Conservation (phyloP, 2,797 vertebrate genomes). For the Falco peregrinus region DNA sequence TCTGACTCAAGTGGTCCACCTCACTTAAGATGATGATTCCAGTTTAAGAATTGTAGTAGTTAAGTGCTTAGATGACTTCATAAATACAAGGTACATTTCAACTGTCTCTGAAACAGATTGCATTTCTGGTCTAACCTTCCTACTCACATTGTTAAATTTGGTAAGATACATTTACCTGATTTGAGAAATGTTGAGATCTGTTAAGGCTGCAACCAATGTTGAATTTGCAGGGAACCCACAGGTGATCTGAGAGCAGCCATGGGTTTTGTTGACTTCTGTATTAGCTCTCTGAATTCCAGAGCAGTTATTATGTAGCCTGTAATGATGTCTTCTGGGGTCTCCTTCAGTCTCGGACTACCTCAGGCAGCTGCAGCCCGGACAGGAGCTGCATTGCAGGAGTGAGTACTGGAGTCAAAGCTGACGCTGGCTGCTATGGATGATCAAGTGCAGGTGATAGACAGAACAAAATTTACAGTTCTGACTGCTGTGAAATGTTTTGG, state of each 20-base stretch:
- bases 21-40: neutral
- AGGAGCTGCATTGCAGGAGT: neutral
- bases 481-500: neutral
- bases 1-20: neutral
- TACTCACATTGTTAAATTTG: neutral
- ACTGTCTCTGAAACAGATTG: neutral
- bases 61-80: neutral
- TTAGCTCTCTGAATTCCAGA: neutral
- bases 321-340: neutral
- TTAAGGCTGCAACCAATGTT: neutral
- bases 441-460: neutral
- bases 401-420: neutral
- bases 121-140: neutral
- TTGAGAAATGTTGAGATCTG: neutral
- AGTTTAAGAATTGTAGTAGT: neutral
- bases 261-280: neutral
- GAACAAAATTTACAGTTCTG: neutral
- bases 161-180: neutral
- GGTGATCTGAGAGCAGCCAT: neutral
- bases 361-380: neutral
- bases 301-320: neutral
- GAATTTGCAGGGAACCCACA: neutral
- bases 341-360: neutral
- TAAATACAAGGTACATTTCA: neutral
- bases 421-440: neutral